Conservation (phyloP, 2,113 vertebrate genomes). For the Trichechus manatus region DNA sequence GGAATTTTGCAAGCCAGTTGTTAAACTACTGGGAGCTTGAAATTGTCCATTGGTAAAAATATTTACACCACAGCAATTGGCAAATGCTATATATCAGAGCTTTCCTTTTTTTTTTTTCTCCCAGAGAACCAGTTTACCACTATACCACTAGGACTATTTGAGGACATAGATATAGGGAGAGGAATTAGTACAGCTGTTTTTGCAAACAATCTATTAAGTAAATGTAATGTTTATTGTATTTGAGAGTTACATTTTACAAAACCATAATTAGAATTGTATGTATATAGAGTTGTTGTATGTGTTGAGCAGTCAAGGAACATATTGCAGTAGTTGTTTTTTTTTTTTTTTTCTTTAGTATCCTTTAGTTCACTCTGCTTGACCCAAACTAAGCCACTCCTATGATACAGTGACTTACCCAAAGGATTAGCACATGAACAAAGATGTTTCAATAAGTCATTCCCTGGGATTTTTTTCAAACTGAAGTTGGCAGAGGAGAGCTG, state of each 20-base stretch:
- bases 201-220: neutral
- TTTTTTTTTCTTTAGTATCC: neutral
- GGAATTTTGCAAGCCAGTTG: neutral
- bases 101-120: neutral
- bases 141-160: neutral
- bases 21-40: neutral
- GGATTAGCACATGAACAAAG: neutral
- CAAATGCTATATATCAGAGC: neutral
- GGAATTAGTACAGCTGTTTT: neutral
- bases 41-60: neutral
- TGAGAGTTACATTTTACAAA: neutral
- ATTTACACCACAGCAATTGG: neutral
- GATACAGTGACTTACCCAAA: conserved; percentile 3
- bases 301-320: neutral
- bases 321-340: neutral
- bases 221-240: neutral
- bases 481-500: neutral
- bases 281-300: neutral
- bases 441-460: neutral
- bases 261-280: neutral
- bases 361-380: neutral
- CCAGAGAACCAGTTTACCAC: neutral
- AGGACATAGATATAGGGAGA: neutral
- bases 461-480: neutral
- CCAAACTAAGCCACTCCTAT: neutral